Base-by-base conservation (phyloP, 1,140 invertebrate species). In the Macrosteles quadrilineatus region DNA sequence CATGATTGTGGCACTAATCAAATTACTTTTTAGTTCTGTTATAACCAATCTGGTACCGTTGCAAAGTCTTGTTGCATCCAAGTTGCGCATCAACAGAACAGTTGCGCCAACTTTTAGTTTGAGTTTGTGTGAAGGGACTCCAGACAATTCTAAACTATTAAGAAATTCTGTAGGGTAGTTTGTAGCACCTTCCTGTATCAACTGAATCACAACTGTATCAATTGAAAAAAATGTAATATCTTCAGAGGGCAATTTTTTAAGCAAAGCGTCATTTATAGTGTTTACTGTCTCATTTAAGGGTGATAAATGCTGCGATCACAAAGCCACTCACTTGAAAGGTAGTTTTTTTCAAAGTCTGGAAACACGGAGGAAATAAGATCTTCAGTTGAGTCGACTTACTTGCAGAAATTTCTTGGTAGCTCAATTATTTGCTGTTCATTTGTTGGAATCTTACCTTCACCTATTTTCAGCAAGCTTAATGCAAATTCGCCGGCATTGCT, bases 11-110 rank as follows among this genome's bases (percentile, higher is more conserved):
- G 62, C 68, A 67, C 70, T 57, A 30, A 62, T 81, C 79, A 68
- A 77, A 80, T 75, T 75, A 12, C 67, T 72, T 66, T 73, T 78
- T 65, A 81, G 73, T 73, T 76, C 79, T 77, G 76, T 79, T 47
- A 82, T 75, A 30, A 43, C 67, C 31, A 83, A 74, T 74, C 80
- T 36, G 67, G 82, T 83, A 25, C 80, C 80, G 73, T 81, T 83
- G 74, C 78, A 83, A 27, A 83, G 77, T 71, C 73, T 25, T 70
- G 81, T 77, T 69, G 77, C 75, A 53, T 78, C 78, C 57, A 78
- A 72, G 71, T 80, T 80, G 64, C 76, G 70, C 1, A 83, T 69
- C 43, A 83, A 57, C 40, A 83, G 82, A 29, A 83, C 77, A 14
- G 76, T 72, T 6, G 73, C 67, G 23, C 77, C 78, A 25, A 80